Base-by-base conservation (phyloP, 2,888 invertebrate genomes). In the Ichneumoninae sp. region DNA sequence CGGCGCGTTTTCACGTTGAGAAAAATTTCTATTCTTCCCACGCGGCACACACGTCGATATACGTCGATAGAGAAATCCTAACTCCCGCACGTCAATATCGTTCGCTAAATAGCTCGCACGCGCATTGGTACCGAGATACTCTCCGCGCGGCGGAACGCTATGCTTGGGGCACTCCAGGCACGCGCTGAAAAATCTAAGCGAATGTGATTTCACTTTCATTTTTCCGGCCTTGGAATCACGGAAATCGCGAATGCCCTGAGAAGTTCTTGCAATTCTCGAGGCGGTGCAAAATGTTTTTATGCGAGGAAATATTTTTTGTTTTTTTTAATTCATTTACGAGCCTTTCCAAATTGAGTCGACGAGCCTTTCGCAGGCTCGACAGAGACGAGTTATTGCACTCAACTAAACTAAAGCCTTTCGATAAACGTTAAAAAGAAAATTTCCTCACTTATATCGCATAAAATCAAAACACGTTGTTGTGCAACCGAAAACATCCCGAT, bases 191-290 rank as follows among this genome's bases (percentile, higher is more conserved):
- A 82, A 85, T 80, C 68, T 50, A 69, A 57, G 57, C 74, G 78
- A 84, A 86, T 78, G 70, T 69, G 83, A 81, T 89, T 89, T 90
- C 87, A 89, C 90, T 89, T 90, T 90, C 89, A 89, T 89, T 90
- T 89, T 88, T 88, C 88, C 86, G 89, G 89, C 89, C 89, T 90
- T 89, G 88, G 83, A 86, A 85, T 86, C 81, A 83, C 87, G 88
- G 88, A 89, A 89, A 88, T 69, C 60, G 78, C 60, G 83, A 63
- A 30, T 74, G 66, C 13, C 40, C 69, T 16, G 16, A 47, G 63
- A 63, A 63, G 33, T 63, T 63, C 63, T 63, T 30, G 30, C 33
- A 33, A 63, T 63, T 63, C 33, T 33, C 33, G 30, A 33, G 16
- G 6, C 33, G 10, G 16, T 33, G 63, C 30, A 60, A 70, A 70